Percentiles rank a stretch among this genome's conserved stretches.
Evolutionary conservation across 2,113 vertebrate genomes (phyloP).

Genomic region (Pterocles burchelli): DNA sequence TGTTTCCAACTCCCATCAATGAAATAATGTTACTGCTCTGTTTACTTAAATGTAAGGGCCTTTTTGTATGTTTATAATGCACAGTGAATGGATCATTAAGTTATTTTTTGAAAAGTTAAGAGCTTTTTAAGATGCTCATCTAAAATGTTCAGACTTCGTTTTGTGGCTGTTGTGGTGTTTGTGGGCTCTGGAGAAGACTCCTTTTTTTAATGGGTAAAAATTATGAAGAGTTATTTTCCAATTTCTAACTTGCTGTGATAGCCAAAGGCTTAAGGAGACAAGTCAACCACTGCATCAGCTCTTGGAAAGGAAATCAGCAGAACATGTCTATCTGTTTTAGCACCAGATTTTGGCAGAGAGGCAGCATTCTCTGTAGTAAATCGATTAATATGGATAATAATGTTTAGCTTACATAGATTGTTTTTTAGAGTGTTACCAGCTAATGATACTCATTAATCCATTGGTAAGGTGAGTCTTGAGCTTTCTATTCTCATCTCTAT

Average conservation of each 20-base stretch:
- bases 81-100: not conserved
- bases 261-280: conserved; percentile 38
- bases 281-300: conserved; percentile 27
- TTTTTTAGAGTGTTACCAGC: not conserved
- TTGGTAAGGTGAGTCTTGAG: not conserved
- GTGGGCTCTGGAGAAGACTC: not conserved
- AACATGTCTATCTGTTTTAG: conserved; percentile 48
- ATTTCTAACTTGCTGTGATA: conserved; percentile 21
- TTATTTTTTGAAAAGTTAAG: conserved; percentile 11
- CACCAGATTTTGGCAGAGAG: conserved; percentile 34
- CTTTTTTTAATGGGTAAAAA: not conserved
- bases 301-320: conserved; percentile 29
- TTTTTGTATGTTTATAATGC: not conserved
- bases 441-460: not conserved
- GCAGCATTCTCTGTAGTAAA: conserved; percentile 1
- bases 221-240: conserved; percentile 23
- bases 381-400: not conserved
- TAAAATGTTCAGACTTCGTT: not conserved
- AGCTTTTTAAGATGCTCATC: not conserved
- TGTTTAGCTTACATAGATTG: conserved; percentile 2
- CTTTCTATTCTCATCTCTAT: not conserved
- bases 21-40: not conserved
- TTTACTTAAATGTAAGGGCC: not conserved
- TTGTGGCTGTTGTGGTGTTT: not conserved
- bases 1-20: not conserved